Percentiles rank a stretch among this genome's conserved stretches.
Evolutionary conservation across 2,113 vertebrate species (phyloP).

Genomic region (Hiodon alosoides): DNA sequence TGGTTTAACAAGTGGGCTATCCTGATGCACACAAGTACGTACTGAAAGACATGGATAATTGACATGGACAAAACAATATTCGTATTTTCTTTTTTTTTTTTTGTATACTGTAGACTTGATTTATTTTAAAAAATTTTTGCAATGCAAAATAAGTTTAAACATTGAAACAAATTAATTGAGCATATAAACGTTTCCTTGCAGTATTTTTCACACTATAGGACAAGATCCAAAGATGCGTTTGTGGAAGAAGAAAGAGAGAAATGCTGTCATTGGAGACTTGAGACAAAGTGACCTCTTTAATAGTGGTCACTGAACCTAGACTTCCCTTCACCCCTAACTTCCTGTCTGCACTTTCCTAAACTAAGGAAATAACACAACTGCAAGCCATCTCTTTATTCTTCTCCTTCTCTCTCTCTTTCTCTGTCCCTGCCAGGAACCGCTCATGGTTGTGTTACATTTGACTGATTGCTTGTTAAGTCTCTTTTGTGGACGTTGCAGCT

Average conservation of each 20-base stretch:
- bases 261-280: slow-evolving; percentile 35
- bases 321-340: slow-evolving; percentile 55
- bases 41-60: not conserved
- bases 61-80: not conserved
- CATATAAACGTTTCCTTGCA: too few species aligned
- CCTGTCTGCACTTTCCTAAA: slow-evolving; percentile 49
- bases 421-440: slow-evolving; percentile 36
- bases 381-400: slow-evolving; percentile 40
- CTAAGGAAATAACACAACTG: slow-evolving; percentile 25
- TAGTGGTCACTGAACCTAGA: slow-evolving; percentile 59
- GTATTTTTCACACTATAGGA: not conserved
- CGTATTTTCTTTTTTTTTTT: too few species aligned
- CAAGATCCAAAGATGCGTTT: slow-evolving; percentile 35
- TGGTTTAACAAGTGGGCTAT: not conserved
- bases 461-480: slow-evolving; percentile 50
- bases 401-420: slow-evolving; percentile 42
- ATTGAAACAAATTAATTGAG: too few species aligned
- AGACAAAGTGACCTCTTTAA: slow-evolving; percentile 45
- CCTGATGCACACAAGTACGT: not conserved
- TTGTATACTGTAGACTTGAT: too few species aligned
- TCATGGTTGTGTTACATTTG: slow-evolving; percentile 29
- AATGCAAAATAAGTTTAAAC: too few species aligned
- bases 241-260: slow-evolving; percentile 36
- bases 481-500: slow-evolving; percentile 41
- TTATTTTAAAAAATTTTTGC: too few species aligned